Base-by-base conservation (phyloP, 2,797 vertebrate species). In the Cynodonichthys magdalenae region DNA sequence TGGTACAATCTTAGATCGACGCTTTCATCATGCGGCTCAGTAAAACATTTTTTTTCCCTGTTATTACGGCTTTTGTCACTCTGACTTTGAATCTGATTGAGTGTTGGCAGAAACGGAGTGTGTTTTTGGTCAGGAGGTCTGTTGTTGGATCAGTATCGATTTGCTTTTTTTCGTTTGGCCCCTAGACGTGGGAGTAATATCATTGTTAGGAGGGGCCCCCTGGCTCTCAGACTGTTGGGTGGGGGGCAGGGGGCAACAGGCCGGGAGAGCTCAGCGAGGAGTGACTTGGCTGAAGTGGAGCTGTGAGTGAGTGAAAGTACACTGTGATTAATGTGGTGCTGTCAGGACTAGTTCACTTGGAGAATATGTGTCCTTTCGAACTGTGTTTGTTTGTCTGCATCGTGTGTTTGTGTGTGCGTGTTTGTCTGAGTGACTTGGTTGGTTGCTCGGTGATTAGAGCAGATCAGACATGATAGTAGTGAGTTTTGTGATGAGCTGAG, bases 391-490 rank as follows among this genome's bases (percentile, higher is more conserved):
- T 70, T 74, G 69, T 36, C 34, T 36, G 47, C 28, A 57, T 47
- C 9, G 28, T 71, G 65, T 77, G 79, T 83, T 77, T 83, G 63
- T 74, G 69, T 45, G 45, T 27, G 58, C 45, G 34, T 74, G 66
- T 29, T 18, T 28, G 41, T 62, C 48, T 47, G 46, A 11, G 46
- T 47, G 46, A 47, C 19, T 42, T 41, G 55, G 69, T 74, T 45
- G 74, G 75, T 75, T 87, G 81, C 77, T 84, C 63, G 80, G 69
- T 89, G 88, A 90, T 90, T 81, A 90, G 87, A 85, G 74, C 75
- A 80, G 74, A 89, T 90, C 85, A 82, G 81, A 82, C 41, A 18
- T 87, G 89, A 88, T 86, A 89, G 77, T 86, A 89, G 77, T 58
- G 76, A 62, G 70, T 81, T 88, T 88, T 74, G 76, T 74, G 82